A percentile compares a stretch with the other conserved stretches of the same genome.
Evolutionary conservation across 2,888 invertebrate species (phyloP).

Genomic region (Pollenia griseotomentosa): DNA sequence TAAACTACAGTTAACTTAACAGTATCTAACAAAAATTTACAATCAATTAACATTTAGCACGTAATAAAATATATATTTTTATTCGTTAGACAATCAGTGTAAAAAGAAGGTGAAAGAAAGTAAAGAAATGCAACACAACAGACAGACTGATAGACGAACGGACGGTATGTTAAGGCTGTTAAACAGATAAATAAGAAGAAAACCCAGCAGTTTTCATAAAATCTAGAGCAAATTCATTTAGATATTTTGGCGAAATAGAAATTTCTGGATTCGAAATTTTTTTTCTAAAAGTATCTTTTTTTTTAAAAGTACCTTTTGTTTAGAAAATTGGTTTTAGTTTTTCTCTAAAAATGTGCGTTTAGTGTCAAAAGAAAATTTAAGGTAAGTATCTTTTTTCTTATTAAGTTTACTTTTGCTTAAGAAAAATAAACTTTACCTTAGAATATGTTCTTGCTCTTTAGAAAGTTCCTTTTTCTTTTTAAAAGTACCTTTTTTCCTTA

Average conservation of each 20-base stretch:
- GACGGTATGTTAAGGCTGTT: neutral
- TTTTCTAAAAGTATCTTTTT: too few relatives aligned
- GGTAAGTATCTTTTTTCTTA: too few relatives aligned
- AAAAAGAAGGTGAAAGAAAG: neutral
- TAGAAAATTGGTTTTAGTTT: too few relatives aligned
- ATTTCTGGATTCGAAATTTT: too few relatives aligned
- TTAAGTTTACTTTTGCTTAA: too few relatives aligned
- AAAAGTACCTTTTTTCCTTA: too few relatives aligned
- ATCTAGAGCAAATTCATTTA: neutral
- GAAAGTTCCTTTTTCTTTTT: too few relatives aligned
- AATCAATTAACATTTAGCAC: conserved; percentile 70
- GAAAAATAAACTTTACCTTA: too few relatives aligned
- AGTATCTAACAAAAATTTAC: conserved; percentile 45
- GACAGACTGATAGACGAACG: neutral
- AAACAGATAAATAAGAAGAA: conserved; percentile 11
- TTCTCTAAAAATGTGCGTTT: too few relatives aligned
- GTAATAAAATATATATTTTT: conserved; percentile 60
- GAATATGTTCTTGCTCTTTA: too few relatives aligned
- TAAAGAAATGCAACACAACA: neutral
- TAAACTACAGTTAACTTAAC: conserved; percentile 52
- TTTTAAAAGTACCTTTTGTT: too few relatives aligned
- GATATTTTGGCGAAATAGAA: neutral
- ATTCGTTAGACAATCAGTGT: conserved; percentile 12
- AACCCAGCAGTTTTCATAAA: neutral
- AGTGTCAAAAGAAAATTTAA: too few relatives aligned